Conservation (phyloP, 2,888 invertebrate species). For the Drosophila pseudotalamancana region DNA sequence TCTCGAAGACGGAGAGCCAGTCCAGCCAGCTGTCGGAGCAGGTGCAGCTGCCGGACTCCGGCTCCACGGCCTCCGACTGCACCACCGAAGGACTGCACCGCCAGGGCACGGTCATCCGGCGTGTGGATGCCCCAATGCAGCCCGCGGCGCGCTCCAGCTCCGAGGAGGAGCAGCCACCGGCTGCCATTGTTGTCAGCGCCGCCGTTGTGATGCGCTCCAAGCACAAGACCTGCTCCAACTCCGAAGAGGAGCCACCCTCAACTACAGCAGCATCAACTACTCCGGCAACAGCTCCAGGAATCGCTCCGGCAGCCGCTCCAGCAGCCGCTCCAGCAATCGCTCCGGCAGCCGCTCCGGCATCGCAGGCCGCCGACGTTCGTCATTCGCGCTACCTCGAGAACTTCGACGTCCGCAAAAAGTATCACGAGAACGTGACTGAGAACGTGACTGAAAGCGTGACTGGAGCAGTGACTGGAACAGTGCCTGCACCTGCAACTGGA, state of each 20-base stretch:
- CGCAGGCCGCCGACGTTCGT: slow-evolving; percentile 58
- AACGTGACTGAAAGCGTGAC: slow-evolving; percentile 1
- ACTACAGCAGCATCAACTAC: slow-evolving; percentile 22
- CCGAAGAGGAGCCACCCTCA: slow-evolving; percentile 79
- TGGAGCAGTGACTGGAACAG: background rate
- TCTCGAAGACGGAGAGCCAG: slow-evolving; percentile 88
- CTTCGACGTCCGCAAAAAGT: slow-evolving; percentile 83
- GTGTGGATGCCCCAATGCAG: slow-evolving; percentile 54
- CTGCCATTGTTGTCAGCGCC: slow-evolving; percentile 14
- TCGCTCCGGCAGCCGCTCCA: slow-evolving; percentile 13
- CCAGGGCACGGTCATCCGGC: slow-evolving; percentile 81
- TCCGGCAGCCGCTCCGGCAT: background rate
- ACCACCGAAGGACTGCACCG: slow-evolving; percentile 74
- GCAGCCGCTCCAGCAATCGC: background rate
- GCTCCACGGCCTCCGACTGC: slow-evolving; percentile 54
- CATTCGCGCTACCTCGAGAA: slow-evolving; percentile 84
- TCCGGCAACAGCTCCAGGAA: slow-evolving; percentile 17
- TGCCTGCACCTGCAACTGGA: background rate
- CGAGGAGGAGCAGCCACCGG: slow-evolving; percentile 75
- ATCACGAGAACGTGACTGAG: slow-evolving; percentile 77
- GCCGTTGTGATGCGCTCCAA: slow-evolving; percentile 80
- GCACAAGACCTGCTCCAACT: slow-evolving; percentile 79
- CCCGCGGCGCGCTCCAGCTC: slow-evolving; percentile 70
- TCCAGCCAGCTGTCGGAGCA: slow-evolving; percentile 87
- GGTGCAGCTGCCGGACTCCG: slow-evolving; percentile 75